Percentiles rank a stretch among this genome's conserved stretches.
Evolutionary conservation across 2,797 vertebrate genomes (phyloP).

Genomic region (Thalassophryne amazonica): DNA sequence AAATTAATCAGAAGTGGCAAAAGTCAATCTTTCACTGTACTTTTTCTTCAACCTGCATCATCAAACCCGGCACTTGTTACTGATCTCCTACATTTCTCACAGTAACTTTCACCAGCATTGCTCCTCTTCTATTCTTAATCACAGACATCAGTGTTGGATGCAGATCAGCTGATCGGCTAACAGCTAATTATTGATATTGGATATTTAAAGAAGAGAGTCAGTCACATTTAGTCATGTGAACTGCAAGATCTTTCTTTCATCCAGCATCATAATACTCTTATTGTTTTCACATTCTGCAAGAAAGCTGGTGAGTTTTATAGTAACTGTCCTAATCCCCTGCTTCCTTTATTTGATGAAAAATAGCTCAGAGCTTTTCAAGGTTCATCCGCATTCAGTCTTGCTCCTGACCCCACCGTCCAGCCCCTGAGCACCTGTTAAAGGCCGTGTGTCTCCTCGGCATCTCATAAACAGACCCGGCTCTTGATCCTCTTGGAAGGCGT

Average conservation of each 20-base stretch:
- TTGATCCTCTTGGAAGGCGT: conserved; percentile 43
- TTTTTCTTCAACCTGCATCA: too few species aligned
- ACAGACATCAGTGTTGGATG: too few species aligned
- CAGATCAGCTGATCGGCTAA: too few species aligned
- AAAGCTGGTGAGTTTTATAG: conserved; percentile 33
- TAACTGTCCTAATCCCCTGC: conserved; percentile 36
- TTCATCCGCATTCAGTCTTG: conserved; percentile 37
- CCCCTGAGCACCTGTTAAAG: conserved; percentile 69
- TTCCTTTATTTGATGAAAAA: conserved; percentile 67
- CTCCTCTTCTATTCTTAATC: too few species aligned
- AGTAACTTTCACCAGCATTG: too few species aligned
- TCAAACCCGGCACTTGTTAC: too few species aligned
- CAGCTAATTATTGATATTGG: too few species aligned
- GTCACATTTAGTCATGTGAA: too few species aligned
- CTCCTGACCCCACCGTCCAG: conserved; percentile 28
- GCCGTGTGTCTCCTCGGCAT: conserved; percentile 43
- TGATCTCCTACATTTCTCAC: too few species aligned
- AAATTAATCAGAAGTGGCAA: too few species aligned
- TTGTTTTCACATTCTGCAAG: conserved; percentile 32
- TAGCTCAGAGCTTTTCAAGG: conserved; percentile 44
- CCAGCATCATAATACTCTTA: conserved; percentile 13
- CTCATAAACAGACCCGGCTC: conserved; percentile 56
- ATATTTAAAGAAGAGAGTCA: too few species aligned
- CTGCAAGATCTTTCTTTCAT: conserved; percentile 9
- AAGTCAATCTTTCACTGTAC: too few species aligned